phyloP scores from a whole-genome alignment of 2,113 vertebrate genomes.

The Bujurquina vittata region DNA sequence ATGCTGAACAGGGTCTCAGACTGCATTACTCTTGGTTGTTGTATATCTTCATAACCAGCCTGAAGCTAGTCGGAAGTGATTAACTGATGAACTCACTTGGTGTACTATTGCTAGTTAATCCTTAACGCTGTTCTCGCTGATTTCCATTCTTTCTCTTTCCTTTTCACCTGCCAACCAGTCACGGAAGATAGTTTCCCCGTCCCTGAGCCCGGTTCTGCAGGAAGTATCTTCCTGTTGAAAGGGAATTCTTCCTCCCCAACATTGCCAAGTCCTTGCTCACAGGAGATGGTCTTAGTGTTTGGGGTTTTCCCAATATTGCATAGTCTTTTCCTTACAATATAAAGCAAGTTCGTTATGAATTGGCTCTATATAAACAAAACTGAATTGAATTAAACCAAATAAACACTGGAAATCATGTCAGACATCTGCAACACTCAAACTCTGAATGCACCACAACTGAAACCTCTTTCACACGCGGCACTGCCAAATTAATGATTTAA shows the following conservation, averaged over 20 bases:
- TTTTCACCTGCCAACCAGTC: background rate
- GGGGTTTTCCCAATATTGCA: background rate
- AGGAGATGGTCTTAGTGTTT: background rate
- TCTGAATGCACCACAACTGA: background rate
- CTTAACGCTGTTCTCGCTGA: background rate
- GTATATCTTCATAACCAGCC: background rate
- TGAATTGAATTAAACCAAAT: background rate
- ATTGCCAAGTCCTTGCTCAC: background rate
- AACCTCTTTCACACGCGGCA: background rate
- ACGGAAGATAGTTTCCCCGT: background rate
- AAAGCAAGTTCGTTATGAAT: background rate
- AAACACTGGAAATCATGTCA: background rate
- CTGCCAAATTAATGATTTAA: background rate
- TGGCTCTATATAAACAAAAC: background rate
- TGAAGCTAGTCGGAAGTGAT: background rate
- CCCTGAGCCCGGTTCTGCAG: background rate
- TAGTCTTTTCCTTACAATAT: background rate
- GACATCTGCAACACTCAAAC: background rate
- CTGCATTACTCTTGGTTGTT: background rate
- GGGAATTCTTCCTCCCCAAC: background rate
- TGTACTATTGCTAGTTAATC: background rate
- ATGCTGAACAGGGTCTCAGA: background rate
- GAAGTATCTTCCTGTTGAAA: background rate
- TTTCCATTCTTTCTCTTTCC: background rate
- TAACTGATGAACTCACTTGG: constrained; percentile 1